Conservation (phyloP, 2,888 invertebrate species). For the Metellina segmentata region DNA sequence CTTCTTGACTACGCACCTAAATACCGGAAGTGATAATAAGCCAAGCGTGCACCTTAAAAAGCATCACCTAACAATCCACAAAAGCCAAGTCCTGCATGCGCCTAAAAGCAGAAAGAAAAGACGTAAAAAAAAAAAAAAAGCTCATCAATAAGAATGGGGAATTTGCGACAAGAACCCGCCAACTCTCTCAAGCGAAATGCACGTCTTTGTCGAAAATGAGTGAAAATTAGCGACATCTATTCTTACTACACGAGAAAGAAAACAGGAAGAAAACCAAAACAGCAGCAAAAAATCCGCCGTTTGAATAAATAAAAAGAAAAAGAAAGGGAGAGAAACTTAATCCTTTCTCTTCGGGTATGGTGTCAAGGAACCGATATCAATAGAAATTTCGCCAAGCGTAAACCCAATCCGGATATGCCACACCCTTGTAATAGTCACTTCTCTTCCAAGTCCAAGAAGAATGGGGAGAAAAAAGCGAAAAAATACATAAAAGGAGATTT, state of each 20-base stretch:
- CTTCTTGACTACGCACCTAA: not conserved
- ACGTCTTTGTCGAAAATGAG: constrained; percentile 37
- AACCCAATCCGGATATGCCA: constrained; percentile 73
- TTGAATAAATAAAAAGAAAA: not conserved
- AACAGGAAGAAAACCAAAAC: not conserved
- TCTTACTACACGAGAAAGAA: constrained; percentile 19
- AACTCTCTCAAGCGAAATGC: not conserved
- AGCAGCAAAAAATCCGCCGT: constrained; percentile 1
- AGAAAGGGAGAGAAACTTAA: constrained; percentile 44
- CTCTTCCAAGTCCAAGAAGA: constrained; percentile 53
- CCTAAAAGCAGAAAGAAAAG: constrained; percentile 2
- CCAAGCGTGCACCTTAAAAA: constrained; percentile 49
- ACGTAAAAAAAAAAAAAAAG: not conserved
- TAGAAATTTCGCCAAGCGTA: constrained; percentile 60
- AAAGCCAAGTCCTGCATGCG: constrained; percentile 33
- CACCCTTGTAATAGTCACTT: constrained; percentile 69
- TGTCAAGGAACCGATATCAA: constrained; percentile 76
- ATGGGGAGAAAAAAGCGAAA: constrained; percentile 78
- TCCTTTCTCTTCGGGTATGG: constrained; percentile 45
- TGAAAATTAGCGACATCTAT: constrained; percentile 26
- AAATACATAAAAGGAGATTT: constrained; percentile 71
- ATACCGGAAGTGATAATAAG: constrained; percentile 53
- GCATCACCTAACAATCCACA: constrained; percentile 35
- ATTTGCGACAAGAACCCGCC: not conserved
- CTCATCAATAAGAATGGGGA: constrained; percentile 20